Percentiles rank a stretch among this genome's conserved stretches.
Conservation (phyloP, 2,888 invertebrate species). For the Mesorhabditis belari region DNA sequence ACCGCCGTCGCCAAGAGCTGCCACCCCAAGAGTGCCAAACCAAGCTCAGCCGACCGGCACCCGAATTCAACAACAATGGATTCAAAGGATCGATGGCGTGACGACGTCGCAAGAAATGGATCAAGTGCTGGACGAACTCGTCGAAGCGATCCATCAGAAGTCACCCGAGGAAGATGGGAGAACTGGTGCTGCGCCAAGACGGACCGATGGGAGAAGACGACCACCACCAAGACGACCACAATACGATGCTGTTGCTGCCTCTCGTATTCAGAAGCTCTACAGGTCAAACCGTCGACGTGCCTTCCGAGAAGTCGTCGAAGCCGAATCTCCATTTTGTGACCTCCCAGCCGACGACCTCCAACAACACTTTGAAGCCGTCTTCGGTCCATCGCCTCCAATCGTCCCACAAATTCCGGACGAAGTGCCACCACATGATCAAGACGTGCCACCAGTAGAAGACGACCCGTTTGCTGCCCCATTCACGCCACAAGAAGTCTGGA, state of each 20-base stretch:
- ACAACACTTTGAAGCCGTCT: too few relatives aligned
- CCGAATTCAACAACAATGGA: background rate
- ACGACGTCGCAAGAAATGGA: too few relatives aligned
- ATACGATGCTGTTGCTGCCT: background rate
- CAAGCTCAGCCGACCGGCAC: background rate
- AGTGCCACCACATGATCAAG: background rate
- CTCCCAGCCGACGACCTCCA: too few relatives aligned
- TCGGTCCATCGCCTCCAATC: too few relatives aligned
- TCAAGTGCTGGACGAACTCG: too few relatives aligned
- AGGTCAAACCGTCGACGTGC: background rate
- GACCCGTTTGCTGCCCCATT: conserved; percentile 1
- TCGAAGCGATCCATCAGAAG: too few relatives aligned
- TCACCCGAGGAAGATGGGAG: too few relatives aligned
- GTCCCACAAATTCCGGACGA: too few relatives aligned
- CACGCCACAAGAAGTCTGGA: conserved; percentile 1
- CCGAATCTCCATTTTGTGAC: background rate
- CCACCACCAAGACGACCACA: background rate
- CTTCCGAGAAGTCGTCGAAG: background rate
- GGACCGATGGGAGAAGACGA: too few relatives aligned
- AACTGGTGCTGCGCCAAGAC: too few relatives aligned
- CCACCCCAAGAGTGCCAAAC: background rate
- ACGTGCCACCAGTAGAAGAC: background rate
- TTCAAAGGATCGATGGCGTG: background rate
- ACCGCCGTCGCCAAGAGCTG: background rate
- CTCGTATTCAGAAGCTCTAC: background rate